Percentiles rank a stretch among this genome's conserved stretches.
These are phyloP conservation scores for Lordiphosa andalusiaca DNA, from an alignment of 2,888 invertebrate species.

Conservation along the genomic window DNA sequence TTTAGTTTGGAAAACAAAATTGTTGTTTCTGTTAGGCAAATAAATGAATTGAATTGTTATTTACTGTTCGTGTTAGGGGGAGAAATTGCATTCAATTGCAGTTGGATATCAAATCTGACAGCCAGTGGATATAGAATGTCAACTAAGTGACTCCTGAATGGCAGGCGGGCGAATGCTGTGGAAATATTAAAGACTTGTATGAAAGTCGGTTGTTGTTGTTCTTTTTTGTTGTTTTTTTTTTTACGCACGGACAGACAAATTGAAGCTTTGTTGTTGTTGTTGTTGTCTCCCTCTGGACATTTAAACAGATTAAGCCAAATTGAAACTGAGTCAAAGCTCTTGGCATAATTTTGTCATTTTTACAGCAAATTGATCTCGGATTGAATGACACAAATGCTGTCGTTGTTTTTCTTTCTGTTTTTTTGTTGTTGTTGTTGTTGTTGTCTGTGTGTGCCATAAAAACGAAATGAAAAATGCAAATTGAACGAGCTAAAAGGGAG, in stretches of 20 bases:
- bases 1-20: too few relatives aligned
- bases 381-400: conserved; percentile 59
- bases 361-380: conserved; percentile 72
- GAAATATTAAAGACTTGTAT: too few relatives aligned
- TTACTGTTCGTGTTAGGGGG: conserved; percentile 63
- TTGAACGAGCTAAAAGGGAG: conserved; percentile 33
- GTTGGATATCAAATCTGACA: conserved; percentile 28
- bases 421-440: conserved; percentile 15
- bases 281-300: conserved; percentile 44
- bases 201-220: too few relatives aligned
- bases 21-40: conserved; percentile 27
- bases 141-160: neutral
- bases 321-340: conserved; percentile 50
- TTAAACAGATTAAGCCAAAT: conserved; percentile 66
- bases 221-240: too few relatives aligned
- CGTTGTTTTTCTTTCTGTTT: conserved; percentile 9
- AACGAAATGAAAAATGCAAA: conserved; percentile 67
- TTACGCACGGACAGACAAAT: conserved; percentile 30
- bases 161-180: conserved; percentile 7
- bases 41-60: conserved; percentile 72
- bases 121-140: conserved; percentile 1
- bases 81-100: conserved; percentile 50
- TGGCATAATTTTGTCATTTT: conserved; percentile 71
- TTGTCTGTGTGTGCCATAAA: conserved; percentile 32
- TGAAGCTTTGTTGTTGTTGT: conserved; percentile 58